Conservation (phyloP, 2,113 vertebrate genomes). For the Tupaia tana region DNA sequence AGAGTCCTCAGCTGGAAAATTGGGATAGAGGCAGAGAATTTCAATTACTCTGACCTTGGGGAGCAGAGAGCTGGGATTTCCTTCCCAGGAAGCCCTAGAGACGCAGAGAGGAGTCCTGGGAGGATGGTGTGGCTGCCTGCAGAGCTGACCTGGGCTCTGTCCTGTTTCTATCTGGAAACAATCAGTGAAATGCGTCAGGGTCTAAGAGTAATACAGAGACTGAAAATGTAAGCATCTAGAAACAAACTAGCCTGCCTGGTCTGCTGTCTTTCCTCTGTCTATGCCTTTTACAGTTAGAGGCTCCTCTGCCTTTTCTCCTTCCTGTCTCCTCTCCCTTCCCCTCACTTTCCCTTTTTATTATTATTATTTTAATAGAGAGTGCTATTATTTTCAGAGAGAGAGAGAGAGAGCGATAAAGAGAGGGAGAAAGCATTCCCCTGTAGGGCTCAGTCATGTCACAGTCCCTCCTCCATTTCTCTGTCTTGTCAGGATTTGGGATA, state of each 20-base stretch:
- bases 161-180: constrained; percentile 54
- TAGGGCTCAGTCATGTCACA: no score
- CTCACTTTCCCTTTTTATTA: no score
- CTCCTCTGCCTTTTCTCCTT: neutral
- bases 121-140: constrained; percentile 8
- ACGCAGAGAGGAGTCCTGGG: constrained; percentile 21
- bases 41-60: constrained; percentile 80
- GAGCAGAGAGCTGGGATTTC: constrained; percentile 64
- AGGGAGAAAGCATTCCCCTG: no score
- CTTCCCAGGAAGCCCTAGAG: neutral
- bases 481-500: no score
- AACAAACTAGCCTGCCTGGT: accelerated
- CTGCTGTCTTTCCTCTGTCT: neutral
- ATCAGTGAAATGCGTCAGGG: accelerated
- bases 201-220: accelerated
- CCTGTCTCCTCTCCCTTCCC: no score
- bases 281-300: accelerated
- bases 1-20: constrained; percentile 84
- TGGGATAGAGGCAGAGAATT: constrained; percentile 82
- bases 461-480: no score
- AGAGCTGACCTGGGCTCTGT: constrained; percentile 6
- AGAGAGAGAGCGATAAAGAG: no score
- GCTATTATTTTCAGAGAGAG: no score
- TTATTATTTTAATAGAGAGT: no score
- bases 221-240: accelerated